Conservation (phyloP, 2,113 vertebrate species). For the Strigops habroptila region DNA sequence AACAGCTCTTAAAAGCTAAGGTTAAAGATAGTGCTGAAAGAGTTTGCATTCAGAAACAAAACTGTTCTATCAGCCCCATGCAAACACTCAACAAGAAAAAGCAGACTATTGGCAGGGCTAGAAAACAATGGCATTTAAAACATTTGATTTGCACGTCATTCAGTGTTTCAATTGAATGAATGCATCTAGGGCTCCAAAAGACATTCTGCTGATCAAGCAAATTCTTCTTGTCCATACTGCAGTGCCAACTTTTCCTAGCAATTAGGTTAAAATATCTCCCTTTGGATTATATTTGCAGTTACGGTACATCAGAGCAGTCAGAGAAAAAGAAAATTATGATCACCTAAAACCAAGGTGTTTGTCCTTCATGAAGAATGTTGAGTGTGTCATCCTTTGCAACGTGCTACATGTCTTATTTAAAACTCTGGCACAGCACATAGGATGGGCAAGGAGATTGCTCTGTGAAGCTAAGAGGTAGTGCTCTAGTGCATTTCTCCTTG, state of each 20-base stretch:
- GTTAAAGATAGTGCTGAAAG: background rate
- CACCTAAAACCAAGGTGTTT: background rate
- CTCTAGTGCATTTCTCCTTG: background rate
- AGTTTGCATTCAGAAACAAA: background rate
- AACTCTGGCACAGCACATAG: background rate
- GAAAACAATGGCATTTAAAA: background rate
- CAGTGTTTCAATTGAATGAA: background rate
- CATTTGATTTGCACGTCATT: background rate
- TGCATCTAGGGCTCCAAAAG: background rate
- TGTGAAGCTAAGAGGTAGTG: background rate
- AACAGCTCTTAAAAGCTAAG: background rate
- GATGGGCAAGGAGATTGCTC: background rate
- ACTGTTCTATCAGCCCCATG: background rate
- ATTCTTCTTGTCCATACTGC: background rate
- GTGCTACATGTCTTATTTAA: background rate
- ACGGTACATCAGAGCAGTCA: background rate
- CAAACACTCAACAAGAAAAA: background rate
- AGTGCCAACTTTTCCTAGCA: background rate
- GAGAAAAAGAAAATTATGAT: background rate
- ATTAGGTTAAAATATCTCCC: background rate
- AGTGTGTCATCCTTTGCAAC: background rate
- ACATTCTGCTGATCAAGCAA: background rate
- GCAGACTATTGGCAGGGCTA: background rate
- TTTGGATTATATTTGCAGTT: background rate
- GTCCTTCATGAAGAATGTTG: background rate